Evolutionary conservation across 2,888 invertebrate species (phyloP).

Genomic region (Esperia sulphurella): DNA sequence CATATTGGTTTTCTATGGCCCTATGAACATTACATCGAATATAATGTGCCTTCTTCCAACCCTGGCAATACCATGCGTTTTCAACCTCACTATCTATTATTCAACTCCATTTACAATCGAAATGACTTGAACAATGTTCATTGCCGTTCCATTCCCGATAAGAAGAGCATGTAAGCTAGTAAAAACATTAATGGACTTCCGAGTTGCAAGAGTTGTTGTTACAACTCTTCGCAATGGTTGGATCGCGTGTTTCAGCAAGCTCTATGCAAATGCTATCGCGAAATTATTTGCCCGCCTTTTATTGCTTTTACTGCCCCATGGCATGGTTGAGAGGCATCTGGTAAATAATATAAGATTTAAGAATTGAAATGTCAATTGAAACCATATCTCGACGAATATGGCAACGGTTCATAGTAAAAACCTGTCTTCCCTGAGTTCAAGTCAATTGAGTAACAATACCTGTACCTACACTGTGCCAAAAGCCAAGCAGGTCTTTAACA

Average conservation of each 20-base stretch:
- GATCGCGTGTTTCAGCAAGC: slow-evolving; percentile 39
- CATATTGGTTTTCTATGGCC: too few relatives aligned
- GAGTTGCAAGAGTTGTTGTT: slow-evolving; percentile 29
- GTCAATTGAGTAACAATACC: background rate
- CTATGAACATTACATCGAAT: too few relatives aligned
- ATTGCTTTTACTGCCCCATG: slow-evolving; percentile 21
- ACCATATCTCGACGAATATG: too few relatives aligned
- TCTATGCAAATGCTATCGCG: slow-evolving; percentile 53
- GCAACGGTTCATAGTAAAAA: too few relatives aligned
- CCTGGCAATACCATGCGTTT: background rate
- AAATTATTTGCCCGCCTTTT: slow-evolving; percentile 56
- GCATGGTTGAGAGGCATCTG: background rate
- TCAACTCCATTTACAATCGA: slow-evolving; percentile 22
- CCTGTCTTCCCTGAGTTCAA: too few relatives aligned
- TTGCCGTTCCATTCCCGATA: slow-evolving; percentile 41
- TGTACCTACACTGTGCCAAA: background rate
- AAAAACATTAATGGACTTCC: slow-evolving; percentile 60
- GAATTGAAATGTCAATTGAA: too few relatives aligned
- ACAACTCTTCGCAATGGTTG: slow-evolving; percentile 14
- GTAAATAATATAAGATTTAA: background rate
- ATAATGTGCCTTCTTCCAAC: background rate
- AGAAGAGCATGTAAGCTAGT: slow-evolving; percentile 36
- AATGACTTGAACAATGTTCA: slow-evolving; percentile 38
- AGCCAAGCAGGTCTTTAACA: background rate
- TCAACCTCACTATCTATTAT: background rate